Conservation (phyloP, 2,797 vertebrate species). For the Balearica regulorum region DNA sequence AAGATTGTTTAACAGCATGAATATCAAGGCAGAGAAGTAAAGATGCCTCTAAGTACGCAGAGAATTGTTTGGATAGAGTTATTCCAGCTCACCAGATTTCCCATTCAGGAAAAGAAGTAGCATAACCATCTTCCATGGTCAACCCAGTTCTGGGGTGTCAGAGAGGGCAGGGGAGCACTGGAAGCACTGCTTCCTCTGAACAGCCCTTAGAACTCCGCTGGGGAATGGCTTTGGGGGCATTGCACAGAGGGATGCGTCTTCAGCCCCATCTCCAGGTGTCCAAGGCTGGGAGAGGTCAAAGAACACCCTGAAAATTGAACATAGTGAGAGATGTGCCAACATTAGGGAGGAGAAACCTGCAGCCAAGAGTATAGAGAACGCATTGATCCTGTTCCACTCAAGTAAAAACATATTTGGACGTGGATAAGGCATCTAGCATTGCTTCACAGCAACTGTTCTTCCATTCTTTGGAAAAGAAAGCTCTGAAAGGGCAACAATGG, state of each 20-base stretch:
- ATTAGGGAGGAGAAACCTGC: background rate
- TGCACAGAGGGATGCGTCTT: background rate
- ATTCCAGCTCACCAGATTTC: background rate
- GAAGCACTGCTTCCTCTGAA: background rate
- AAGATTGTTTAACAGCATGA: background rate
- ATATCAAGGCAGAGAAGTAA: background rate
- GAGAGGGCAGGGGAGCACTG: background rate
- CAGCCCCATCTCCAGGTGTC: background rate
- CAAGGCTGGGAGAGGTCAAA: background rate
- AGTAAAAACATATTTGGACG: rapidly evolving
- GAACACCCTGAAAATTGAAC: background rate
- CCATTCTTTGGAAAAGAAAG: background rate
- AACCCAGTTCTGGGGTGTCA: background rate
- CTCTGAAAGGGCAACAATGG: background rate
- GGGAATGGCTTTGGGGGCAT: background rate
- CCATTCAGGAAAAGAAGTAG: background rate
- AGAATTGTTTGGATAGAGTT: background rate
- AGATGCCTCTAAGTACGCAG: background rate
- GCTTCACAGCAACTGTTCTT: background rate
- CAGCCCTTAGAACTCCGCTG: background rate
- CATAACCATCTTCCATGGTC: background rate
- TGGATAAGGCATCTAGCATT: background rate
- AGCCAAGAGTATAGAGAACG: background rate
- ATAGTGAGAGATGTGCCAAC: background rate
- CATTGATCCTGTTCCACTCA: background rate